phyloP scores from a whole-genome alignment of 2,888 invertebrate species.

The Hemithea aestivaria region DNA sequence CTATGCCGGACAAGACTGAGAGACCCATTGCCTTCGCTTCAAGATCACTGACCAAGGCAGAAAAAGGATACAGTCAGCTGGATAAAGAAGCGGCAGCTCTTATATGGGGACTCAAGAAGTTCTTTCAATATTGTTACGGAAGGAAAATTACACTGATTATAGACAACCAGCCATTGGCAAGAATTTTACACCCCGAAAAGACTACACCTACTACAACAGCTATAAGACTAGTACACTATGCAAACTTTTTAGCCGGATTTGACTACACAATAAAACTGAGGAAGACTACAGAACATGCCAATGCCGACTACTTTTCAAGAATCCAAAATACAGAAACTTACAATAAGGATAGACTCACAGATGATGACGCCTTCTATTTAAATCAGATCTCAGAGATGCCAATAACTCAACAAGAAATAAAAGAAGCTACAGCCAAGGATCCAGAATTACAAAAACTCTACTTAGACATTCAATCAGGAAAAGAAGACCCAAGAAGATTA shows the following conservation, averaged over 20 bases:
- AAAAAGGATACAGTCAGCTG: constrained; percentile 46
- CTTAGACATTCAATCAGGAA: background rate
- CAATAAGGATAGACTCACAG: no score
- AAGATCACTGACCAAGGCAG: no score
- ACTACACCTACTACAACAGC: constrained; percentile 22
- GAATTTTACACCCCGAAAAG: constrained; percentile 37
- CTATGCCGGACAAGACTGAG: no score
- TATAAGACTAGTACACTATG: constrained; percentile 28
- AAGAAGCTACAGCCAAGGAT: background rate
- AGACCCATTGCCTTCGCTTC: no score
- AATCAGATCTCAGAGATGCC: background rate
- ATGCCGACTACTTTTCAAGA: no score
- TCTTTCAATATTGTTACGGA: constrained; percentile 44
- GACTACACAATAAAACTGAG: constrained; percentile 24
- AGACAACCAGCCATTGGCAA: constrained; percentile 42
- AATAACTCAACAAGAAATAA: constrained; percentile 3
- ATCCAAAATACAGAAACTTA: no score
- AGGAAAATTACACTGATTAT: constrained; percentile 38
- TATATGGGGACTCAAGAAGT: constrained; percentile 41
- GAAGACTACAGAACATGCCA: constrained; percentile 21
- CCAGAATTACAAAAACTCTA: background rate
- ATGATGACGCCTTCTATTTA: no score
- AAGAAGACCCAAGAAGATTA: background rate
- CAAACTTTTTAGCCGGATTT: constrained; percentile 26
- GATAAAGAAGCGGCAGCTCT: constrained; percentile 46